Conservation (phyloP, 2,888 invertebrate species). For the Lacanobia oleracea region DNA sequence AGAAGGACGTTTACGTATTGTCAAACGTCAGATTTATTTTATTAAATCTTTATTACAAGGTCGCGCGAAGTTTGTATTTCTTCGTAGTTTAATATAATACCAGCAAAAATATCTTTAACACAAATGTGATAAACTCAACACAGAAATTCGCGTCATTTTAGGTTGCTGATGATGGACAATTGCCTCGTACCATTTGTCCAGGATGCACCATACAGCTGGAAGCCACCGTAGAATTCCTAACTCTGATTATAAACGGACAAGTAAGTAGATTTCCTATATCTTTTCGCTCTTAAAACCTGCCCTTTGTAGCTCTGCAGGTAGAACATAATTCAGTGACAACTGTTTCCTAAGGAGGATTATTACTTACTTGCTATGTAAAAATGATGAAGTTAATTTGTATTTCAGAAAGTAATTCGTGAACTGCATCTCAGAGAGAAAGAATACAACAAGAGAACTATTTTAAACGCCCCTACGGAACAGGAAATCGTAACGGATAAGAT, state of each 20-base stretch:
- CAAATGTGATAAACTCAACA: not conserved
- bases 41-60: constrained; percentile 1
- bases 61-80: constrained; percentile 60
- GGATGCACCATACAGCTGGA: constrained; percentile 94
- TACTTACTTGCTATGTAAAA: not conserved
- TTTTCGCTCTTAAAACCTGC: not conserved
- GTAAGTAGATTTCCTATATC: constrained; percentile 66
- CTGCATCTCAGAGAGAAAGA: constrained; percentile 82
- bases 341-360: not conserved
- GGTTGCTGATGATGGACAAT: constrained; percentile 93
- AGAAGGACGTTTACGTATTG: constrained; percentile 27
- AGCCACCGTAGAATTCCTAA: constrained; percentile 94
- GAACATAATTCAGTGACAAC: not conserved
- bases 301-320: not conserved
- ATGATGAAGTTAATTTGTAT: constrained; percentile 41
- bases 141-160: constrained; percentile 74
- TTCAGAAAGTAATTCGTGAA: constrained; percentile 85
- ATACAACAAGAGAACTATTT: constrained; percentile 81
- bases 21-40: constrained; percentile 52
- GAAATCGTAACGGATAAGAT: constrained; percentile 80
- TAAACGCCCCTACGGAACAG: constrained; percentile 67
- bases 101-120: not conserved
- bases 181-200: constrained; percentile 94
- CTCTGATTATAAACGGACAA: constrained; percentile 93
- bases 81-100: not conserved